Evolutionary conservation across 1,140 invertebrate genomes (phyloP).

Genomic region (Plectus sambesii): DNA sequence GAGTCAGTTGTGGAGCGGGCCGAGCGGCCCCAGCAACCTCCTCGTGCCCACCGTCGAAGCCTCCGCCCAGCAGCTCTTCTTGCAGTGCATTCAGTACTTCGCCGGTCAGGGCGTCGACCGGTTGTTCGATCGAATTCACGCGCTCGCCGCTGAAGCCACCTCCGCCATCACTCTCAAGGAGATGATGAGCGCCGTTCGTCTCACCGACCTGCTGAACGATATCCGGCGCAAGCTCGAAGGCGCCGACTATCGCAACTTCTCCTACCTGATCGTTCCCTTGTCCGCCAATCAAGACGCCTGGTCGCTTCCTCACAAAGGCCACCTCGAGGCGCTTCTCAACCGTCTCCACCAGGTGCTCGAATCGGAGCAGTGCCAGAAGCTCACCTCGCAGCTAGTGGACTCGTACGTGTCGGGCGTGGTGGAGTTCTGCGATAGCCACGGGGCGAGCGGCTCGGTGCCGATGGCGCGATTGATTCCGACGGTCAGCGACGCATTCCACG

Average conservation of each 20-base stretch:
- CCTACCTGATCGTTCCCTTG: conserved; percentile 29
- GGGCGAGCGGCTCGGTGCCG: conserved; percentile 6
- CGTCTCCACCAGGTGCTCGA: conserved; percentile 14
- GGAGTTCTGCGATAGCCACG: conserved; percentile 1
- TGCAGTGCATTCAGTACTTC: conserved; percentile 31
- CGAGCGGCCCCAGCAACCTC: not conserved
- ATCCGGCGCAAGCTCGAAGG: conserved; percentile 16
- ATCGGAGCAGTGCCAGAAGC: conserved; percentile 7
- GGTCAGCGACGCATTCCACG: conserved; percentile 26
- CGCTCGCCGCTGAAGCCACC: conserved; percentile 13
- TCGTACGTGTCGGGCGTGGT: conserved; percentile 17
- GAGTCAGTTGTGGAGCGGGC: no score
- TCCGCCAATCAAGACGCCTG: conserved; percentile 13
- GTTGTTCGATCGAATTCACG: conserved; percentile 25
- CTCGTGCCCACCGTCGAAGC: conserved; percentile 12
- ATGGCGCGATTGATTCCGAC: conserved; percentile 32
- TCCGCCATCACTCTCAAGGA: conserved; percentile 17
- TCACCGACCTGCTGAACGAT: conserved; percentile 19
- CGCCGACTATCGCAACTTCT: conserved; percentile 17
- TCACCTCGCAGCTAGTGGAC: conserved; percentile 23
- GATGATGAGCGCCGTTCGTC: conserved; percentile 12
- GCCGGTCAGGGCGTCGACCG: conserved; percentile 19
- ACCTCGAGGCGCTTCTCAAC: conserved; percentile 20
- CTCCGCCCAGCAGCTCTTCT: conserved; percentile 28
- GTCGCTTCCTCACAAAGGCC: conserved; percentile 10